phyloP scores from a whole-genome alignment of 2,888 invertebrate genomes.

The Eustalomyia histrio region DNA sequence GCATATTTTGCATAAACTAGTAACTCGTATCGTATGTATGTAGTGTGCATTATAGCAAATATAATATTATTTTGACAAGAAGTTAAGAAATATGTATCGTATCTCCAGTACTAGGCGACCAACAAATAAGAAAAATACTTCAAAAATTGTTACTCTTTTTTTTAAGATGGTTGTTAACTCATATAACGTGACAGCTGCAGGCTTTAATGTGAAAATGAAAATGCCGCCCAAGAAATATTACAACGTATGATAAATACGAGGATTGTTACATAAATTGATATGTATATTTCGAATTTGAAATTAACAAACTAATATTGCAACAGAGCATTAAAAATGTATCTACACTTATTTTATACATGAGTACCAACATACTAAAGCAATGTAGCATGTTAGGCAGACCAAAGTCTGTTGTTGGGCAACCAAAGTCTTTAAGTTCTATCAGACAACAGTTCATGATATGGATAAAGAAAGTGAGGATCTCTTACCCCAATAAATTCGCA shows the following conservation, averaged over 20 bases:
- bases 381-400: too few species aligned
- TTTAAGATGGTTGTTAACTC: conserved; percentile 64
- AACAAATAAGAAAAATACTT: conserved; percentile 22
- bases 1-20: conserved; percentile 24
- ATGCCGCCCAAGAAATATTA: conserved; percentile 63
- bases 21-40: conserved; percentile 7
- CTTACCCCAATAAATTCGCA: too few species aligned
- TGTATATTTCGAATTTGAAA: too few species aligned
- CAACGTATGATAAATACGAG: conserved; percentile 35
- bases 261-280: neutral
- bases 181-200: conserved; percentile 76
- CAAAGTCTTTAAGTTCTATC: too few species aligned
- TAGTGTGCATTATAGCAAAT: conserved; percentile 45
- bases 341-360: too few species aligned
- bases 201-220: conserved; percentile 75
- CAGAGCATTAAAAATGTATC: too few species aligned
- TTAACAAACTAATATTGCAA: too few species aligned
- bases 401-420: too few species aligned
- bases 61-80: conserved; percentile 58
- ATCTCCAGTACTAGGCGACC: conserved; percentile 37
- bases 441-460: too few species aligned
- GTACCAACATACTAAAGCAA: too few species aligned
- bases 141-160: conserved; percentile 47
- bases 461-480: too few species aligned
- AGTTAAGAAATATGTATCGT: conserved; percentile 55